Conservation (phyloP, 2,888 invertebrate genomes). For the Ischnura elegans region DNA sequence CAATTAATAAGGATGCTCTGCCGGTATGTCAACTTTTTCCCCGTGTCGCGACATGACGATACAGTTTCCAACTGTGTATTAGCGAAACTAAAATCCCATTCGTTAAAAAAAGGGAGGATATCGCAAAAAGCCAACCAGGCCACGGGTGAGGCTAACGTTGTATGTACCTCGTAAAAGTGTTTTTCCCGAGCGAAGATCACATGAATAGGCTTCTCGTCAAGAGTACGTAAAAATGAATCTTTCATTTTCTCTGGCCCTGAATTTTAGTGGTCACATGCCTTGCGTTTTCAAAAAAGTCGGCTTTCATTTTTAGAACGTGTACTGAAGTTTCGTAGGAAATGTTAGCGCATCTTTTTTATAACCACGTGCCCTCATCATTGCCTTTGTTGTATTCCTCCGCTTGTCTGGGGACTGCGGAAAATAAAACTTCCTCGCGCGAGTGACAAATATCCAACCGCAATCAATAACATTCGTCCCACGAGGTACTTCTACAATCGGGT, state of each 20-base stretch:
- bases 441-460: not conserved
- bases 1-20: too few species aligned
- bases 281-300: not conserved
- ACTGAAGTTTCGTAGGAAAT: not conserved
- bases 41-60: too few species aligned
- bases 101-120: not conserved
- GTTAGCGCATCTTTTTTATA: not conserved
- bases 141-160: not conserved
- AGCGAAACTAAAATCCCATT: not conserved
- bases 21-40: too few species aligned
- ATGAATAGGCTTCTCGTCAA: not conserved
- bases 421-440: not conserved
- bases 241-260: not conserved
- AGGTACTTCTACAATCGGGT: not conserved
- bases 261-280: not conserved
- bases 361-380: not conserved
- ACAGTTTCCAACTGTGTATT: too few species aligned
- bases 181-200: not conserved
- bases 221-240: not conserved
- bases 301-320: not conserved
- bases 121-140: not conserved
- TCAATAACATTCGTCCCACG: not conserved
- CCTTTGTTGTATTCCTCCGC: not conserved
- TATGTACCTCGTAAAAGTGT: not conserved
- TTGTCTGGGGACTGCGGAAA: not conserved